Conservation (phyloP, 2,113 vertebrate genomes). For the Dicerorhinus sumatrensis region DNA sequence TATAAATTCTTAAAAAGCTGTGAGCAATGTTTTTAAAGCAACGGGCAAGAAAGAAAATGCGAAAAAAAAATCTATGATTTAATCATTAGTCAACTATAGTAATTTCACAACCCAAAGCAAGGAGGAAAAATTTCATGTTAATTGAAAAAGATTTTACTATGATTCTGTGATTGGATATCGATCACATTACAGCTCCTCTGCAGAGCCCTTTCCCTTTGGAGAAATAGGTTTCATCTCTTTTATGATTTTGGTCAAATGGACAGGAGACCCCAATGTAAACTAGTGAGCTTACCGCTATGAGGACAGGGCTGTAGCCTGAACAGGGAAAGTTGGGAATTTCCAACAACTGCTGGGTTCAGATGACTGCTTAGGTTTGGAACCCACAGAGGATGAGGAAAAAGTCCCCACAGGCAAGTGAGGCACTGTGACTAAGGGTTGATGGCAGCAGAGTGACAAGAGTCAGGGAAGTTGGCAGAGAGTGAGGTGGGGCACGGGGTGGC, state of each 20-base stretch:
- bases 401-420: neutral
- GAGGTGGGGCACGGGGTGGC: neutral
- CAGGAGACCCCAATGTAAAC: neutral
- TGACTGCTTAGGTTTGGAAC: neutral
- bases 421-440: neutral
- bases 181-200: neutral
- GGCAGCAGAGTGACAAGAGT: neutral
- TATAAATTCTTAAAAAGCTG: conserved; percentile 65
- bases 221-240: neutral
- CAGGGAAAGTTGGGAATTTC: neutral
- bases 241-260: neutral
- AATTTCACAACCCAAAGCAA: conserved; percentile 56
- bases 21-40: conserved; percentile 64
- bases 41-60: conserved; percentile 55
- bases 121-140: conserved; percentile 13
- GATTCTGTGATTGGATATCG: neutral
- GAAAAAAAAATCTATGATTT: neutral
- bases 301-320: neutral
- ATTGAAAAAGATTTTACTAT: conserved; percentile 2
- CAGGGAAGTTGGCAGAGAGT: neutral
- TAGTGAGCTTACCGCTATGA: neutral
- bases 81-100: neutral
- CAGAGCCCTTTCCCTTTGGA: neutral
- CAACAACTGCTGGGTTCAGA: neutral
- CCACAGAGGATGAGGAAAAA: neutral